Evolutionary conservation across 2,113 vertebrate genomes (phyloP), one percentile per base, ranked within the genome.

Genomic region (Oxyura jamaicensis): DNA sequence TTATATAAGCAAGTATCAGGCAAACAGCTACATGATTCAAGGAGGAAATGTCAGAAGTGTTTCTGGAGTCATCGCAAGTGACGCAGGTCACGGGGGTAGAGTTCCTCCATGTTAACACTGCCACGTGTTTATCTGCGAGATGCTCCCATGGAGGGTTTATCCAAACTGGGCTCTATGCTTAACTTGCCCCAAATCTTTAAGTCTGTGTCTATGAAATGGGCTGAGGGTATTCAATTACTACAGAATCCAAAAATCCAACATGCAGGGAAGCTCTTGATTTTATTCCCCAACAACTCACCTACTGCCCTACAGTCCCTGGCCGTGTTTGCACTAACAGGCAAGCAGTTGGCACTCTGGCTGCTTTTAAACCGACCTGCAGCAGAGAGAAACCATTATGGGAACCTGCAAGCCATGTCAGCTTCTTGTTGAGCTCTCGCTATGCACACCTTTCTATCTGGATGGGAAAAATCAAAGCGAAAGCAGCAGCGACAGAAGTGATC

Each of bases 261-360:
- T 0, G 17, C 5, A 8, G 7, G n/a, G 68, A 65, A 84, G 26
- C 63, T 65, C 29, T 22, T 5, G 12, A 36, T 75, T 62, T 62
- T 7, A 44, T 28, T 76, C 79, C 55, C 72, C 29, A 52, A n/a
- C 23, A 42, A 33, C 22, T 91, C 78, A 77, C 39, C 44, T 65
- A 17, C 15, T 73, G 39, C 15, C 26, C 28, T 19, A 13, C 4
- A 19, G 13, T 16, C 78, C 50, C 55, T 10, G 4, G 0, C 0
- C 0, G 25, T 4, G 5, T 50, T 15, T 53, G 25, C 36, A 67
- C 66, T n/a, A 84, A 22, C 19, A 8, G 0, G 1, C 35, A 44
- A 31, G 31, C 56, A 21, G 18, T 6, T 42, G 20, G 59, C 44
- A 86, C 21, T 18, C 3, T 7, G n/a, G 46, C 7, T 79, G 2